Evolutionary conservation across 2,113 vertebrate species (phyloP), one percentile per base, ranked within the genome.

Genomic region (Otolemur garnettii): DNA sequence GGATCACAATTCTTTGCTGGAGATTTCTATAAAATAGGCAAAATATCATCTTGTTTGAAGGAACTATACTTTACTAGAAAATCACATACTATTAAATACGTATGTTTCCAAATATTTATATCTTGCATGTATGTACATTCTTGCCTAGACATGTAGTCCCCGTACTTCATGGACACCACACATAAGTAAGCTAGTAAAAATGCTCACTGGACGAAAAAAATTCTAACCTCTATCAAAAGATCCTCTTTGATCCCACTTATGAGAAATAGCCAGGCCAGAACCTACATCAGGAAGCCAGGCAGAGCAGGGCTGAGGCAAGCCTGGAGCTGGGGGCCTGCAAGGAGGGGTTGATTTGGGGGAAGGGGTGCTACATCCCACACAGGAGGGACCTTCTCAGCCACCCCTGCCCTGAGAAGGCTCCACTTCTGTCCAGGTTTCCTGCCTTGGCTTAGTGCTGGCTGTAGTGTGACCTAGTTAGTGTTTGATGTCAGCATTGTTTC

Each of bases 11-110:
- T 89, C 80, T 88, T 95, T 45, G 77, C 82, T 95, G 38, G 85
- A 84, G 89, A 94, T 96, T 94, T 91, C 83, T 97, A 53, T 97
- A 97, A 97, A 97, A 86, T 38, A 68, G 33, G 83, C n/a, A 91
- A 89, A 97, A 96, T 94, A 78, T 57, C 60, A 35, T 85, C 64
- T 91, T 89, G 75, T 96, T 91, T 91, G 82, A 97, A 91, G 87
- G 72, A 95, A 53, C 72, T 84, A 7, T 38, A 69, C 87, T 95
- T 97, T 95, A 89, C 60, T 91, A 80, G 96, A 93, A 97, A 93
- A 83, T 87, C 79, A 42, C 80, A 80, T 69, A 7, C 71, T 83
- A 57, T 92, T 96, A 93, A 86, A 85, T 71, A 90, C 64, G 22
- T 57, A 1, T 71, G 69, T 82, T 93, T 92, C 15, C 53, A 91